phyloP scores from a whole-genome alignment of 2,888 invertebrate genomes.

The Clusia tigrina region DNA sequence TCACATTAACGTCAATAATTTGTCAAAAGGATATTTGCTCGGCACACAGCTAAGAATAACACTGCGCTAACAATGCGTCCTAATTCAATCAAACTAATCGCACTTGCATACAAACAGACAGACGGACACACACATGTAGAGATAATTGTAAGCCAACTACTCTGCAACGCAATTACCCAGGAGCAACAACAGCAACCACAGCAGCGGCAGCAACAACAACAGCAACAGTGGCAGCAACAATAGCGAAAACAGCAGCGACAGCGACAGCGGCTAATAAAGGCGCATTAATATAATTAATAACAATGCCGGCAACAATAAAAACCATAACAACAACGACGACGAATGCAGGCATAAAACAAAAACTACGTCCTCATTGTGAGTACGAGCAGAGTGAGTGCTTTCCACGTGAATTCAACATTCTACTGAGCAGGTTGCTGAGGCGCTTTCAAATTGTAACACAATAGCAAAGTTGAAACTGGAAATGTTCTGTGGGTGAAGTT shows the following conservation, averaged over 20 bases:
- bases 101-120: neutral
- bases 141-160: no score
- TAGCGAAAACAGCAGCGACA: constrained; percentile 14
- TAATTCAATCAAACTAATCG: constrained; percentile 16
- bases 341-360: neutral
- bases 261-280: constrained; percentile 40
- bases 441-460: no score
- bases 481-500: no score
- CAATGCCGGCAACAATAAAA: constrained; percentile 11
- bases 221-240: neutral
- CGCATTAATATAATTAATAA: constrained; percentile 54
- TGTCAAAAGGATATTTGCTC: constrained; percentile 24
- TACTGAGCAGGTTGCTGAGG: no score
- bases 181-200: neutral
- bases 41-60: neutral
- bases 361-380: no score
- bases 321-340: constrained; percentile 14
- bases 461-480: no score
- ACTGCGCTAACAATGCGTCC: neutral
- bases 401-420: neutral
- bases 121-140: neutral
- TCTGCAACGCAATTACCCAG: no score
- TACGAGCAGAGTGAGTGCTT: neutral
- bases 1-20: constrained; percentile 43
- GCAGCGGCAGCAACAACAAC: neutral